These are phyloP conservation scores for Drosophila bocki DNA, from an alignment of 1,140 invertebrate species.

Conservation along the genomic window DNA sequence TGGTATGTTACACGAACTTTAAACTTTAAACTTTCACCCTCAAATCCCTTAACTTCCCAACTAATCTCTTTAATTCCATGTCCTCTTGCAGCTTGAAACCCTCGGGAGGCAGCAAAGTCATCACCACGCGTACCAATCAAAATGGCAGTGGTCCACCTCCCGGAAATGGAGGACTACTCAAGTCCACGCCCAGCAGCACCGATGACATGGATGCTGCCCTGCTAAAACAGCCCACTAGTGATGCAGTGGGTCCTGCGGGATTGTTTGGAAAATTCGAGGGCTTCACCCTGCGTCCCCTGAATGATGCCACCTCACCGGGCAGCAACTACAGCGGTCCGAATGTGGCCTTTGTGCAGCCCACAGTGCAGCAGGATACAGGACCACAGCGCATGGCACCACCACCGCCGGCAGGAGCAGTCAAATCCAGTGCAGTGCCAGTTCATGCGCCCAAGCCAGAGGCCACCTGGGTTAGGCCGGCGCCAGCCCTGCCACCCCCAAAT, in stretches of 20 bases:
- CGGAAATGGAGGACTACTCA: slow-evolving; percentile 84
- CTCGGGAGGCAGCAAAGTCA: slow-evolving; percentile 59
- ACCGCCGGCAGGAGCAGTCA: slow-evolving; percentile 55
- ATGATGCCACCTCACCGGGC: slow-evolving; percentile 63
- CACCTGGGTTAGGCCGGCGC: slow-evolving; percentile 71
- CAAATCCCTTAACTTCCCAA: neutral
- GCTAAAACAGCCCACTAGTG: slow-evolving; percentile 82
- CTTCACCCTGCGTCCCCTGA: slow-evolving; percentile 91
- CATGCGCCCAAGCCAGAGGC: slow-evolving; percentile 26
- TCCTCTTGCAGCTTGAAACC: slow-evolving; percentile 72
- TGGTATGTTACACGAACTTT: slow-evolving; percentile 64
- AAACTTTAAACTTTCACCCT: neutral
- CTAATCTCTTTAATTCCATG: slow-evolving; percentile 24
- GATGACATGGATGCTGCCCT: slow-evolving; percentile 88
- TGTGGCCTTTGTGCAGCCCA: slow-evolving; percentile 84
- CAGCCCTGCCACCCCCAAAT: slow-evolving; percentile 87
- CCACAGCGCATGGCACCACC: slow-evolving; percentile 77
- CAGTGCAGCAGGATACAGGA: slow-evolving; percentile 66
- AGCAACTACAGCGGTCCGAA: slow-evolving; percentile 78
- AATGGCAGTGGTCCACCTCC: slow-evolving; percentile 66
- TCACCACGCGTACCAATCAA: slow-evolving; percentile 50
- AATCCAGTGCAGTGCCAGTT: slow-evolving; percentile 9
- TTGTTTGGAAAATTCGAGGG: slow-evolving; percentile 95
- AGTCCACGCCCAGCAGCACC: slow-evolving; percentile 86
- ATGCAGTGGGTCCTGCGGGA: slow-evolving; percentile 85